Evolutionary conservation across 1,140 invertebrate species (phyloP).

Genomic region (Scaptomyza graminum): DNA sequence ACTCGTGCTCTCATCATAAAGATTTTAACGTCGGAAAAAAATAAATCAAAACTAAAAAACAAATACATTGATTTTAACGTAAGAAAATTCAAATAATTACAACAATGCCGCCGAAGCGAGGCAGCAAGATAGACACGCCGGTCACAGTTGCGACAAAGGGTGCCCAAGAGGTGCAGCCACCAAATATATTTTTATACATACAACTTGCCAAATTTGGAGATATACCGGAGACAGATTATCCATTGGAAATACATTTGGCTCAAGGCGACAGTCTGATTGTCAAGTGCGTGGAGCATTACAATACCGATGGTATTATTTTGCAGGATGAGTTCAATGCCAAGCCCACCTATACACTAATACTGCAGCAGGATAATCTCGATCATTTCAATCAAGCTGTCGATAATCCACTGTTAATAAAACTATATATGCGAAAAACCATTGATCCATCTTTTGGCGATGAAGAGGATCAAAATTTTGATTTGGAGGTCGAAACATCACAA

Average conservation of each 20-base stretch:
- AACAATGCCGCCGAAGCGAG: slow-evolving; percentile 27
- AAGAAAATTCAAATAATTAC: not conserved
- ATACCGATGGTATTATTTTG: slow-evolving; percentile 51
- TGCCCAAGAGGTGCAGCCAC: slow-evolving; percentile 27
- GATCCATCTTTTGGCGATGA: not conserved
- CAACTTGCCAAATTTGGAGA: slow-evolving; percentile 36
- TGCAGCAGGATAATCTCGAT: slow-evolving; percentile 69
- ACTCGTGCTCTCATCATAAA: no score
- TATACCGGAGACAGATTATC: slow-evolving; percentile 3
- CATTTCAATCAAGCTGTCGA: slow-evolving; percentile 62
- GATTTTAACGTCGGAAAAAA: no score
- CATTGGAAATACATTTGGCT: slow-evolving; percentile 43
- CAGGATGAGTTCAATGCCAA: slow-evolving; percentile 37
- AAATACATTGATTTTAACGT: slow-evolving; percentile 35
- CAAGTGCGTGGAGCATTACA: slow-evolving; percentile 61
- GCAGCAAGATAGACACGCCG: not conserved
- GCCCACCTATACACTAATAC: slow-evolving; percentile 67
- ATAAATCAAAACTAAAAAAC: no score
- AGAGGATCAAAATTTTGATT: not conserved
- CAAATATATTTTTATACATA: slow-evolving; percentile 62
- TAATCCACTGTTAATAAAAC: slow-evolving; percentile 62
- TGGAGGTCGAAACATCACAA: not conserved
- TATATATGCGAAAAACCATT: slow-evolving; percentile 42
- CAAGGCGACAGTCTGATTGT: slow-evolving; percentile 44
- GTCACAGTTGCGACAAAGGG: not conserved